Percentiles rank a stretch among this genome's conserved stretches.
Conservation (phyloP, 2,888 invertebrate species). For the Chalcosyrphus nemorum region DNA sequence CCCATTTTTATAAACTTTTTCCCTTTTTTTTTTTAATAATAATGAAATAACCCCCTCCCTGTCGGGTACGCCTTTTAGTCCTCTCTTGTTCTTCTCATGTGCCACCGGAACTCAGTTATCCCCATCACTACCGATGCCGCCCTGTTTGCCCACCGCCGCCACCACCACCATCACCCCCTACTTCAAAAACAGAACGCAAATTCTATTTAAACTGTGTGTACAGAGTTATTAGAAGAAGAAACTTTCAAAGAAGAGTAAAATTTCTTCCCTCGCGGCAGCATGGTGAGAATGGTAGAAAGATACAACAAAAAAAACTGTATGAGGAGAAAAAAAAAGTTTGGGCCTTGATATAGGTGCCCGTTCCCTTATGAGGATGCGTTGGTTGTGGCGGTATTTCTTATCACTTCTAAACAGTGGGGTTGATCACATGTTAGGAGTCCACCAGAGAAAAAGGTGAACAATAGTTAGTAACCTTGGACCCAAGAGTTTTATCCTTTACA, state of each 20-base stretch:
- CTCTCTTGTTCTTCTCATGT: slow-evolving; percentile 44
- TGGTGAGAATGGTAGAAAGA: slow-evolving; percentile 37
- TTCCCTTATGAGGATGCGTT: slow-evolving; percentile 8
- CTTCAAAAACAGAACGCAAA: slow-evolving; percentile 75
- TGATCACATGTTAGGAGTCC: too few relatives aligned
- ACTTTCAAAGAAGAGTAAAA: slow-evolving; percentile 69
- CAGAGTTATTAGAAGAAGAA: slow-evolving; percentile 80
- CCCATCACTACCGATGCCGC: background rate
- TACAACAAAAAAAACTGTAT: background rate
- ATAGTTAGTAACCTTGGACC: too few relatives aligned
- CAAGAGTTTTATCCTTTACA: too few relatives aligned
- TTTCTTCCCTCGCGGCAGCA: slow-evolving; percentile 54
- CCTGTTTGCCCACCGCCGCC: slow-evolving; percentile 2
- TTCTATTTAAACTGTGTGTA: slow-evolving; percentile 81
- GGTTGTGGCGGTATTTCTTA: slow-evolving; percentile 7
- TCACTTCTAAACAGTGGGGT: slow-evolving; percentile 33
- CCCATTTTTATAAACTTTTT: slow-evolving; percentile 79
- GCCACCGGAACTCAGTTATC: slow-evolving; percentile 56
- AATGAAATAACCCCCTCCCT: slow-evolving; percentile 77
- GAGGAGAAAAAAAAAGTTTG: slow-evolving; percentile 22
- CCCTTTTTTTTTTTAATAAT: slow-evolving; percentile 77
- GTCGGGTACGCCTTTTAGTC: slow-evolving; percentile 29
- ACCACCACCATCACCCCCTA: background rate
- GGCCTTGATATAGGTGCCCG: slow-evolving; percentile 25
- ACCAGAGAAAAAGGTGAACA: background rate